phyloP scores from a whole-genome alignment of 2,888 invertebrate species.

The Fragum fragum region DNA sequence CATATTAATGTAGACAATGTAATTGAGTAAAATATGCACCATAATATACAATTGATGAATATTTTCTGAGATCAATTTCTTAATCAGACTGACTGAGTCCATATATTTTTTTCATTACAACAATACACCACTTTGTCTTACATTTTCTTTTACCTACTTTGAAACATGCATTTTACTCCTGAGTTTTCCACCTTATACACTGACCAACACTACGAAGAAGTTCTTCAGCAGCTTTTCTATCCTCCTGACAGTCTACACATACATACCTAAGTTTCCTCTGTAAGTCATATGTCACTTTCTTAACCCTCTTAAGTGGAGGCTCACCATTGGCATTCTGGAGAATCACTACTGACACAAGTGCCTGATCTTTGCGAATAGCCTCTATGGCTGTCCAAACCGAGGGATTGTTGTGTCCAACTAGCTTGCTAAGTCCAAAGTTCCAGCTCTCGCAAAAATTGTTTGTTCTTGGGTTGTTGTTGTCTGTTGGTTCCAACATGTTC shows the following conservation, averaged over 20 bases:
- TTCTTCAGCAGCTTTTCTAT: neutral
- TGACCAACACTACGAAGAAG: constrained; percentile 9
- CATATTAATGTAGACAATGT: too few species aligned
- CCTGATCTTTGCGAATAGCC: constrained; percentile 19
- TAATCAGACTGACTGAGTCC: too few species aligned
- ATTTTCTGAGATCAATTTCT: too few species aligned
- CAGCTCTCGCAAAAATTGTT: constrained; percentile 31
- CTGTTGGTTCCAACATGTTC: constrained; percentile 24
- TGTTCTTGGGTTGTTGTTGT: neutral
- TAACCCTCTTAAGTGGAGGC: neutral
- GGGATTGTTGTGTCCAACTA: constrained; percentile 19
- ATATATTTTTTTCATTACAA: too few species aligned
- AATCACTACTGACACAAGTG: neutral
- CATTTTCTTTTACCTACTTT: too few species aligned
- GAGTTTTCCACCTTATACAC: too few species aligned
- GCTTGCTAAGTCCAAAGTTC: constrained; percentile 8
- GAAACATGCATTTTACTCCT: too few species aligned
- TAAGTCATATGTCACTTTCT: neutral
- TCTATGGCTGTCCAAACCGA: constrained; percentile 31
- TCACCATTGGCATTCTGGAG: constrained; percentile 5
- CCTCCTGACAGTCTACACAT: neutral
- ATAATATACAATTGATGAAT: too few species aligned
- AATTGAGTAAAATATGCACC: too few species aligned
- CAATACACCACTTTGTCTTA: too few species aligned
- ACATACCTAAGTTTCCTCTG: neutral